Conservation (phyloP, 2,113 vertebrate species). For the Megalops atlanticus region DNA sequence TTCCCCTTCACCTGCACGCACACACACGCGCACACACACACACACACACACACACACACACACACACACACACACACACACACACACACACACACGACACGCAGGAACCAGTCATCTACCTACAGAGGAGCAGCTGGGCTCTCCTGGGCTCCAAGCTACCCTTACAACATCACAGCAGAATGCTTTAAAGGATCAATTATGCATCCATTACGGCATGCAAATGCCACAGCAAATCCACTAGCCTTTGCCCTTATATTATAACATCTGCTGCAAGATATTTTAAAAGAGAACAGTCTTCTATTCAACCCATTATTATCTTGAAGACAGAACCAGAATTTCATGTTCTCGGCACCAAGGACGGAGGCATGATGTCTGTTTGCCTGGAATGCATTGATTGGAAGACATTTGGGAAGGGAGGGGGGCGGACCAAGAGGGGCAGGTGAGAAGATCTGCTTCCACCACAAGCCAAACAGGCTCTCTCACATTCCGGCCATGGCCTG, state of each 20-base stretch:
- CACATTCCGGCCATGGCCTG: constrained; percentile 49
- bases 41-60: not conserved
- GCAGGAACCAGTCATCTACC: not conserved
- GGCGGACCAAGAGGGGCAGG: constrained; percentile 35
- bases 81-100: not conserved
- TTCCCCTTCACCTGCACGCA: constrained; percentile 74
- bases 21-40: not conserved
- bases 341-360: not conserved
- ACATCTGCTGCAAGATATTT: not conserved
- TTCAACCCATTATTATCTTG: not conserved
- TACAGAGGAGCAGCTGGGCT: too few species aligned
- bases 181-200: too few species aligned
- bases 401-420: constrained; percentile 29
- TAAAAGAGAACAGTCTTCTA: not conserved
- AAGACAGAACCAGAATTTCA: not conserved
- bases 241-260: not conserved
- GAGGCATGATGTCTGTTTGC: constrained; percentile 38
- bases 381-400: constrained; percentile 48
- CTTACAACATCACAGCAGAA: too few species aligned
- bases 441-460: constrained; percentile 28
- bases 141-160: not conserved
- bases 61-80: not conserved
- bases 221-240: not conserved
- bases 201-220: not conserved
- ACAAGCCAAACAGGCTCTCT: constrained; percentile 51